Base-by-base conservation (phyloP, 2,888 invertebrate species). In the Ectobius pallidus region DNA sequence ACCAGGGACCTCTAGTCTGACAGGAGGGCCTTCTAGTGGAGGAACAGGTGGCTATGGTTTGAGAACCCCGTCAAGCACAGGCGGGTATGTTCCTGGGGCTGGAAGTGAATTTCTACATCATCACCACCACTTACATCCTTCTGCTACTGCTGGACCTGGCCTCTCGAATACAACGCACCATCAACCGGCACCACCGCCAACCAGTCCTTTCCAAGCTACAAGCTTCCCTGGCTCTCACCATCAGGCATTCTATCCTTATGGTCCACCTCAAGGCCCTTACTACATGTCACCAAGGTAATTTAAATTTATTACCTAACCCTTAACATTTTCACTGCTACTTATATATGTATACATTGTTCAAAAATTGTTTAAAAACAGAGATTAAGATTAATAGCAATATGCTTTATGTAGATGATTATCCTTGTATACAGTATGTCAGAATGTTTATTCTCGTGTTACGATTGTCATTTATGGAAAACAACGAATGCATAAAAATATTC, bases 171-270 rank as follows among this genome's bases (percentile, higher is more conserved):
- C 67, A 16, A 25, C 39, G 3, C 73, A 67, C n/a, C 72, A 62
- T 18, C 73, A 68, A 22, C 25, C 68, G n/a, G 67, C 62, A 22
- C 63, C 72, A 22, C 70, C 70, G 6, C 22, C 75, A 3, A 4
- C 71, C n/a, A 32, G 70, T 11, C 72, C 72, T 14, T 73, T 73
- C 52, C 20, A 70, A 11, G n/a, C 70, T 25, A 4, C 69, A 0
- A 68, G 67, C 42, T 72, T 69, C 42, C 46, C 71, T 20, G 46
- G 62, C 16, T 49, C 73, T 16, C 71, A 70, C 16, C 75, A 74
- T 16, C 75, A 75, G 63, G 71, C 76, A n/a, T 74, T 73, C 69
- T 75, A 76, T 58, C 73, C 76, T 11, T 76, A 73, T 34, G 76
- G 75, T 3, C 76, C 74, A 1, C 76, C 73, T 20, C 76, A 76